Percentiles rank a stretch among this genome's conserved stretches.
phyloP scores from a whole-genome alignment of 2,888 invertebrate species.

The Aplocera efformata region DNA sequence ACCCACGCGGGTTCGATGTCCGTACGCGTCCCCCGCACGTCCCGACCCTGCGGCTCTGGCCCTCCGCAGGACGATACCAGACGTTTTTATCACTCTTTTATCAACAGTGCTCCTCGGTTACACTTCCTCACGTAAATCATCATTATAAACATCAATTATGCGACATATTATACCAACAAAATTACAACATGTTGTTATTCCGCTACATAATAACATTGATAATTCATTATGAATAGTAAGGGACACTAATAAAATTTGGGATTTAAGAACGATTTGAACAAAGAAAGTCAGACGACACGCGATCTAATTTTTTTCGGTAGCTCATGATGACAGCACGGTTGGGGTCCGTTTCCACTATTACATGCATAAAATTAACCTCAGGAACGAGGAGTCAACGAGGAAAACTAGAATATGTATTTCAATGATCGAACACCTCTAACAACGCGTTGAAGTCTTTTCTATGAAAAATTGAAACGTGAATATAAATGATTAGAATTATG shows the following conservation, averaged over 20 bases:
- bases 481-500: not conserved
- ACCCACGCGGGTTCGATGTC: conserved; percentile 75
- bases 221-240: conserved; percentile 17
- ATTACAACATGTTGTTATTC: conserved; percentile 36
- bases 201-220: conserved; percentile 22
- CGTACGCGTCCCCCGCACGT: conserved; percentile 42
- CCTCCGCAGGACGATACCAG: conserved; percentile 49
- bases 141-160: conserved; percentile 27
- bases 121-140: conserved; percentile 34
- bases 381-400: conserved; percentile 4
- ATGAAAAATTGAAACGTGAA: conserved; percentile 3
- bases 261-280: conserved; percentile 16
- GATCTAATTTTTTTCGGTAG: conserved; percentile 18
- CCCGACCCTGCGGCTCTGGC: conserved; percentile 25
- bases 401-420: conserved; percentile 1
- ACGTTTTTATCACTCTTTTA: conserved; percentile 57
- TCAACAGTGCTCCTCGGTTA: conserved; percentile 51
- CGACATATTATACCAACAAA: conserved; percentile 19
- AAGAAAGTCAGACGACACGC: conserved; percentile 25
- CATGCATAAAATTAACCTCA: conserved; percentile 5
- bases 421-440: not conserved
- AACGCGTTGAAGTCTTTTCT: conserved; percentile 26
- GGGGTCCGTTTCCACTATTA: conserved; percentile 7
- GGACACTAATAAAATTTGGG: conserved; percentile 19
- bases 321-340: conserved; percentile 12